Evolutionary conservation across 2,113 vertebrate genomes (phyloP).

Genomic region (Halcyon malimbica): DNA sequence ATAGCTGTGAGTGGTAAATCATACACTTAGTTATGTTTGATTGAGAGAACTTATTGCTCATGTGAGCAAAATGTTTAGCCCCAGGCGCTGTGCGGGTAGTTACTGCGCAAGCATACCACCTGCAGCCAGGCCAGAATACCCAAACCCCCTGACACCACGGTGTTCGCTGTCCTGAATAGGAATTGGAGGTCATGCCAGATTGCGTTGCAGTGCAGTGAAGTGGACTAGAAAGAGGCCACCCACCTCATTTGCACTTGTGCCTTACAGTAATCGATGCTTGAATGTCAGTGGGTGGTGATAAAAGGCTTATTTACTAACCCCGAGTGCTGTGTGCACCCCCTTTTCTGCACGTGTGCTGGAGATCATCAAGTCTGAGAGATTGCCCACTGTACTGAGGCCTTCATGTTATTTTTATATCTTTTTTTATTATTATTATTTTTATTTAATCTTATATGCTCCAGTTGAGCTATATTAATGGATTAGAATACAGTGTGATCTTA

Average conservation of each 20-base stretch:
- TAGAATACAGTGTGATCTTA: slow-evolving; percentile 44
- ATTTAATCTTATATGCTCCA: slow-evolving; percentile 53
- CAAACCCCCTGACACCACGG: slow-evolving; percentile 24
- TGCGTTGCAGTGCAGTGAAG: slow-evolving; percentile 12
- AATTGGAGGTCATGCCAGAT: slow-evolving; percentile 53
- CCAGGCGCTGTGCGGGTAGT: not conserved
- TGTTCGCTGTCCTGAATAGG: slow-evolving; percentile 4
- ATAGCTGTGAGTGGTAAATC: slow-evolving; percentile 48
- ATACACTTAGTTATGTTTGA: slow-evolving; percentile 51
- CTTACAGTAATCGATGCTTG: slow-evolving; percentile 30
- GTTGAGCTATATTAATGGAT: slow-evolving; percentile 66
- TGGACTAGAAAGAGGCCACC: slow-evolving; percentile 59
- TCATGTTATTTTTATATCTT: not conserved
- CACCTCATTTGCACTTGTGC: slow-evolving; percentile 49
- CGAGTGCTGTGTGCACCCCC: not conserved
- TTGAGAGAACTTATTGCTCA: slow-evolving; percentile 56
- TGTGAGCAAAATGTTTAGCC: slow-evolving; percentile 56
- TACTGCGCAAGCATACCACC: slow-evolving; percentile 14
- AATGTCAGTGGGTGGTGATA: slow-evolving; percentile 42
- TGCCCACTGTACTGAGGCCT: not conserved
- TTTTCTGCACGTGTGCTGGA: not conserved
- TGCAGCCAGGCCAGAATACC: slow-evolving; percentile 41
- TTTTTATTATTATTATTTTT: not conserved
- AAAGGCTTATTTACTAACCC: slow-evolving; percentile 34
- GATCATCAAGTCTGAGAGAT: not conserved